These are phyloP conservation scores for Brenthis ino DNA, from an alignment of 2,888 invertebrate species.

Conservation along the genomic window DNA sequence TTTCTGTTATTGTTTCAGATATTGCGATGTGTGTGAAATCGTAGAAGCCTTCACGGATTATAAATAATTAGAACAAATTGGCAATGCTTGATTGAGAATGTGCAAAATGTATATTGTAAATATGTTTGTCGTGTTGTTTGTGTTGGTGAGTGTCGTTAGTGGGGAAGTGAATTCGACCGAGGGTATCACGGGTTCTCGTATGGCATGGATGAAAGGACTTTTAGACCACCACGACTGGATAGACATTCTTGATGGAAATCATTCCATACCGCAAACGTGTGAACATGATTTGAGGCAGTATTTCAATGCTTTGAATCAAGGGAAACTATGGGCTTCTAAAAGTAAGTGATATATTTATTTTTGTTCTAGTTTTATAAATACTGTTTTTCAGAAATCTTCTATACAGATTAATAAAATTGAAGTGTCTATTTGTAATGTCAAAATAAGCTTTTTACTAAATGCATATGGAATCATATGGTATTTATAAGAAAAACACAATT, in stretches of 20 bases:
- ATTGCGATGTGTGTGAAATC: slow-evolving; percentile 39
- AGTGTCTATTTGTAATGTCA: too few relatives aligned
- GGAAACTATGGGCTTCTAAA: slow-evolving; percentile 89
- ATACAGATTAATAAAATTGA: too few relatives aligned
- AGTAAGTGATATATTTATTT: slow-evolving; percentile 81
- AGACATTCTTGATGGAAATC: slow-evolving; percentile 72
- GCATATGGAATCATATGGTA: too few relatives aligned
- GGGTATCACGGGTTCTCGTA: slow-evolving; percentile 59
- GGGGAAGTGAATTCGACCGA: slow-evolving; percentile 61
- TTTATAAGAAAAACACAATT: too few relatives aligned
- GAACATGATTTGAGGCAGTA: slow-evolving; percentile 81
- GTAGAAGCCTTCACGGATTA: slow-evolving; percentile 38
- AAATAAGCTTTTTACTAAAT: too few relatives aligned
- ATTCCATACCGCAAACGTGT: slow-evolving; percentile 67
- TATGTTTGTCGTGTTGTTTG: slow-evolving; percentile 62
- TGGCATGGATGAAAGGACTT: slow-evolving; percentile 85
- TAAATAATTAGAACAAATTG: slow-evolving; percentile 37
- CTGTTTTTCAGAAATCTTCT: too few relatives aligned
- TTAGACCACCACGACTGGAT: slow-evolving; percentile 85
- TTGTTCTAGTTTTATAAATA: too few relatives aligned
- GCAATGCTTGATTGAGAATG: slow-evolving; percentile 40
- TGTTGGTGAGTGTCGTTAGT: slow-evolving; percentile 72
- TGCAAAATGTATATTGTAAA: slow-evolving; percentile 37
- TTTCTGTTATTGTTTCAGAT: slow-evolving; percentile 38
- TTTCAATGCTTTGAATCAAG: slow-evolving; percentile 83